These are phyloP conservation scores for Eucidaris tribuloides DNA, from an alignment of 35 echinoderm and acorn worm genomes.

Conservation along the genomic window DNA sequence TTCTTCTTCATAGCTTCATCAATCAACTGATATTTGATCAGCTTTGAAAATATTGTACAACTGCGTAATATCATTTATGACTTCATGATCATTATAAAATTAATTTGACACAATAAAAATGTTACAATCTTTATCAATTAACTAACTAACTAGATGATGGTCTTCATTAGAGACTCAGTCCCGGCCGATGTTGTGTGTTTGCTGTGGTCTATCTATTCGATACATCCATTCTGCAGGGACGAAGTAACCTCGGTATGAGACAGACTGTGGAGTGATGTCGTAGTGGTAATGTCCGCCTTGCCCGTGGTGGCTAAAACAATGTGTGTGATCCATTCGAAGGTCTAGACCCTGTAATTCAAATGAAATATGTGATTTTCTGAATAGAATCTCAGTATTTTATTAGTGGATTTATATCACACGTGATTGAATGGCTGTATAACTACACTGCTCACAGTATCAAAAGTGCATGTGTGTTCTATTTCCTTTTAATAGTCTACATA, in stretches of 20 bases:
- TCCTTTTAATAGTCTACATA: background rate
- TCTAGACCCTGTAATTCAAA: conserved; percentile 67
- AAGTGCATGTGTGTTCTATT: background rate
- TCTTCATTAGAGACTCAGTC: too few species aligned
- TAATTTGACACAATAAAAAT: too few species aligned
- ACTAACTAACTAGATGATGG: too few species aligned
- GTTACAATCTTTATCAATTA: too few species aligned
- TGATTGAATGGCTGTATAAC: background rate
- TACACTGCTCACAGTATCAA: background rate
- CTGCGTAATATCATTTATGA: too few species aligned
- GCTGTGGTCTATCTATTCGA: conserved; percentile 66
- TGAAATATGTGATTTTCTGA: background rate
- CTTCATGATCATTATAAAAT: too few species aligned
- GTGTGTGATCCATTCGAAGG: conserved; percentile 84
- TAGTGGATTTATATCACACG: background rate
- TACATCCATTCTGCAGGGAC: conserved; percentile 84
- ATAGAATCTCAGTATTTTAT: background rate
- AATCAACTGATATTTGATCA: too few species aligned
- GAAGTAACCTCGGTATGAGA: conserved; percentile 83
- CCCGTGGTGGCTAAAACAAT: conserved; percentile 84
- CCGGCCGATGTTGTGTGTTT: background rate
- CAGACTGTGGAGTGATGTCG: conserved; percentile 82
- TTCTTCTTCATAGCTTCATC: too few species aligned
- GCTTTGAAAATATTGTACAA: too few species aligned
- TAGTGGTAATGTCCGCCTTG: conserved; percentile 96